Percentiles rank a stretch among this genome's conserved stretches.
phyloP scores from a whole-genome alignment of 2,888 invertebrate species.

The Trissoscelio sp. region DNA sequence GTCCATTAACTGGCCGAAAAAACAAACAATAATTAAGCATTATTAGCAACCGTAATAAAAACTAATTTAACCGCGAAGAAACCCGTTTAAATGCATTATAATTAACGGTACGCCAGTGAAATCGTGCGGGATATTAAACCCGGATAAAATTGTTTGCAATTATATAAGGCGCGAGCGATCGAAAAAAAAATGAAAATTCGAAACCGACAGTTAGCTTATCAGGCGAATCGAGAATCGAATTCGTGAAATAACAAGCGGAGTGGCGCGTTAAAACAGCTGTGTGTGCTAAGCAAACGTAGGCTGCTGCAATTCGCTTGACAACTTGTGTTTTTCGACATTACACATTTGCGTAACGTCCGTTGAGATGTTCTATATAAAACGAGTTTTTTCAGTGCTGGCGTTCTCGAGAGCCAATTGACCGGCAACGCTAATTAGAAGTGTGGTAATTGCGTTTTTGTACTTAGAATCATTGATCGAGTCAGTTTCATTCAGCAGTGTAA shows the following conservation, averaged over 20 bases:
- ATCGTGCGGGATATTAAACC: slow-evolving; percentile 40
- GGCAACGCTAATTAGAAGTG: slow-evolving; percentile 15
- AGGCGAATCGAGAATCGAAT: slow-evolving; percentile 1
- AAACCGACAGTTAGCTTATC: slow-evolving; percentile 6
- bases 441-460: slow-evolving; percentile 12
- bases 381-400: slow-evolving; percentile 34
- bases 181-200: slow-evolving; percentile 26
- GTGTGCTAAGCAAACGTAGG: slow-evolving; percentile 24
- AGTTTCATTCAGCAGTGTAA: not conserved
- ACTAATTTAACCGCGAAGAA: too few species aligned
- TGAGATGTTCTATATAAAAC: slow-evolving; percentile 35
- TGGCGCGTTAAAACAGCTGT: slow-evolving; percentile 34
- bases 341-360: slow-evolving; percentile 44
- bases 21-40: too few species aligned
- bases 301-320: slow-evolving; percentile 22
- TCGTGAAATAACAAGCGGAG: not conserved
- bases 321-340: slow-evolving; percentile 28
- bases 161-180: slow-evolving; percentile 21
- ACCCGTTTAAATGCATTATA: slow-evolving; percentile 24
- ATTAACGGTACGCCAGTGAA: slow-evolving; percentile 51
- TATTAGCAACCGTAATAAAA: too few species aligned
- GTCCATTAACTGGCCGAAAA: too few species aligned
- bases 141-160: slow-evolving; percentile 40
- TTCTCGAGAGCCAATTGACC: not conserved
- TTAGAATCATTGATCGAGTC: not conserved